phyloP scores from a whole-genome alignment of 2,113 vertebrate genomes.

The Psittacus erithacus region DNA sequence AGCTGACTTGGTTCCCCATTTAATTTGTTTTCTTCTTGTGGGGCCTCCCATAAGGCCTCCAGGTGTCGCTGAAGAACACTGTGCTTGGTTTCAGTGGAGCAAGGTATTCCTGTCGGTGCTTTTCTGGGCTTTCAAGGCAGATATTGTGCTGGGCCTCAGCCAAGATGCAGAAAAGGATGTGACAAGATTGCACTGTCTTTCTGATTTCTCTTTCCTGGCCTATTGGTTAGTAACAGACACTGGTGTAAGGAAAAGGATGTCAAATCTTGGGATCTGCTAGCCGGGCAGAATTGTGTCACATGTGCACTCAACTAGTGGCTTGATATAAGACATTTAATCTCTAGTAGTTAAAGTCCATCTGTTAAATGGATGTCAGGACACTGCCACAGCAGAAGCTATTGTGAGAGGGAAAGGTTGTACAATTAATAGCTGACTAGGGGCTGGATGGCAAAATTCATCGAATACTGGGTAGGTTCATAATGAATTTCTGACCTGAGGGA shows the following conservation, averaged over 20 bases:
- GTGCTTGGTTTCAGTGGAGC: not conserved
- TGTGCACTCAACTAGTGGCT: not conserved
- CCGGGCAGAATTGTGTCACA: not conserved
- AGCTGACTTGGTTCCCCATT: not conserved
- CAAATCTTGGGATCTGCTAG: not conserved
- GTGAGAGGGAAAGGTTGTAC: not conserved
- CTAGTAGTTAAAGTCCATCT: not conserved
- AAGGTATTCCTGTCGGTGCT: not conserved
- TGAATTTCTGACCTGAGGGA: slow-evolving; percentile 52
- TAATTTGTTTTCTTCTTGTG: not conserved
- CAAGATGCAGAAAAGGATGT: not conserved
- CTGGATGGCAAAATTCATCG: slow-evolving; percentile 39
- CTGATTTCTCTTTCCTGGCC: not conserved
- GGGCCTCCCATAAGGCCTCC: not conserved
- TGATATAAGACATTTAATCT: slow-evolving; percentile 27
- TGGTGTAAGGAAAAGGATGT: not conserved
- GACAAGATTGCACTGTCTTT: not conserved
- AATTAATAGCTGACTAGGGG: slow-evolving; percentile 60
- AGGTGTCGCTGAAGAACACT: rapidly evolving
- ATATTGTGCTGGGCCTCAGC: not conserved
- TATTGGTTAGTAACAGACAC: not conserved
- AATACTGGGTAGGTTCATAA: slow-evolving; percentile 17
- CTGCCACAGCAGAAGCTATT: not conserved
- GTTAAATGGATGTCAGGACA: slow-evolving; percentile 24
- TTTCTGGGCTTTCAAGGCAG: not conserved